Percentiles rank a stretch among this genome's conserved stretches.
phyloP scores from a whole-genome alignment of 2,113 vertebrate species.

The Neofelis nebulosa region DNA sequence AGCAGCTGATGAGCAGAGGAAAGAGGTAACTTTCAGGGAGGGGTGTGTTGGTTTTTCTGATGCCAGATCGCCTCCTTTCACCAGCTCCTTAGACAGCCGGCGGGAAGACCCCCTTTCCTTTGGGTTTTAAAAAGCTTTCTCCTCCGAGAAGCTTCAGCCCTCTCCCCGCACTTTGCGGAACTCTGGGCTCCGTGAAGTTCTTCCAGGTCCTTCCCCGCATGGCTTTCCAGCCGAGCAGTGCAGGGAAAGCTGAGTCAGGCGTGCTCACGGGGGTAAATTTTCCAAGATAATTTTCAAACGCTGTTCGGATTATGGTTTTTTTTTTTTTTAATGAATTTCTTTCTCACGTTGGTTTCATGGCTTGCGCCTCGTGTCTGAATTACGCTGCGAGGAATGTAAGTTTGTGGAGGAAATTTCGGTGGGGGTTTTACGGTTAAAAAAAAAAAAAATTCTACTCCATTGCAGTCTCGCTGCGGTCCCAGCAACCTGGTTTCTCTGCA shows the following conservation, averaged over 20 bases:
- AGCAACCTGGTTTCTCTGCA: conserved; percentile 78
- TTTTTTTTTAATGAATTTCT: not conserved
- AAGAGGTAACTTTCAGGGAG: conserved; percentile 66
- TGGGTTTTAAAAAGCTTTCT: not conserved
- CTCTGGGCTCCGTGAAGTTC: conserved; percentile 70
- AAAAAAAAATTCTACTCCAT: conserved; percentile 68
- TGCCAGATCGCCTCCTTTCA: not conserved
- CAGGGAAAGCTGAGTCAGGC: conserved; percentile 70
- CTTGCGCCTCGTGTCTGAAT: not conserved
- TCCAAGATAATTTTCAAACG: conserved; percentile 38
- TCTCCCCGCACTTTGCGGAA: conserved; percentile 56
- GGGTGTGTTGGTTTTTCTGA: not conserved
- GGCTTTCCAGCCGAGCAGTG: conserved; percentile 43
- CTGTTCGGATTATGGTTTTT: not conserved
- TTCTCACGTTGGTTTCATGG: not conserved
- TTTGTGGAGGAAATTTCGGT: conserved; percentile 28
- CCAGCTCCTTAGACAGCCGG: fast-evolving
- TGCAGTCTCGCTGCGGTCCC: conserved; percentile 86
- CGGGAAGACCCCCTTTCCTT: not conserved
- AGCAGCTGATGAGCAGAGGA: conserved; percentile 51
- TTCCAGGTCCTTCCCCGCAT: not conserved
- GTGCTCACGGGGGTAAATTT: not conserved
- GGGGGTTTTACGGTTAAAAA: not conserved
- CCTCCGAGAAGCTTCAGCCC: not conserved
- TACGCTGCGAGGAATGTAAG: not conserved